Percentiles rank a stretch among this genome's conserved stretches.
Conservation (phyloP, 2,888 invertebrate species). For the Hyposoter didymator region DNA sequence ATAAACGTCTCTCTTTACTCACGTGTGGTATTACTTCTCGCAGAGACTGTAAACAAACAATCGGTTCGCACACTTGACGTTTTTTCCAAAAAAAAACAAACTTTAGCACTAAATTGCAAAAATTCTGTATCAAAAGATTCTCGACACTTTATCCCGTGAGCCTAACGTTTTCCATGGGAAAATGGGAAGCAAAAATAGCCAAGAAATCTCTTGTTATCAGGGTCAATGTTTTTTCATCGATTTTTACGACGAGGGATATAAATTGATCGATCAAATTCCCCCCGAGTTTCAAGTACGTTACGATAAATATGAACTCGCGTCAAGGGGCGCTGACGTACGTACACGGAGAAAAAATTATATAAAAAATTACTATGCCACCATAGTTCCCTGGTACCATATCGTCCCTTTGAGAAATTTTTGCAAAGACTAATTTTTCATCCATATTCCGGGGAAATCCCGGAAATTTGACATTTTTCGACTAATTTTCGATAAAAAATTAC, state of each 20-base stretch:
- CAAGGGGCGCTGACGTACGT: background rate
- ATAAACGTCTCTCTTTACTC: slow-evolving; percentile 92
- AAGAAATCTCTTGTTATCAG: too few species aligned
- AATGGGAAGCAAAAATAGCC: background rate
- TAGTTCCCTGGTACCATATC: too few species aligned
- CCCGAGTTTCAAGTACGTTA: background rate
- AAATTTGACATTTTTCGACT: too few species aligned
- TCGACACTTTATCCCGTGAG: background rate
- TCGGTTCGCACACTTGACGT: background rate
- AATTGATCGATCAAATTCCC: background rate
- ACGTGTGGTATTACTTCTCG: slow-evolving; percentile 95
- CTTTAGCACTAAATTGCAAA: background rate
- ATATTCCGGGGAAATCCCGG: too few species aligned
- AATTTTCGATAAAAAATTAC: too few species aligned
- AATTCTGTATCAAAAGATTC: background rate
- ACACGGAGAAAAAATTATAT: too few species aligned
- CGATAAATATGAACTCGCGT: background rate
- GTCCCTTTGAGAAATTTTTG: too few species aligned
- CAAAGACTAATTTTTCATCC: too few species aligned
- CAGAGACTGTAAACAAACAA: slow-evolving; percentile 87
- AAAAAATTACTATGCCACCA: too few species aligned
- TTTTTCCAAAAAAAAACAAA: background rate
- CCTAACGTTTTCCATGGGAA: background rate
- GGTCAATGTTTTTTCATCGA: background rate
- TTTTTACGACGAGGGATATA: background rate